These are phyloP conservation scores for Corythoichthys intestinalis DNA, from an alignment of 2,113 vertebrate genomes.

Conservation along the genomic window DNA sequence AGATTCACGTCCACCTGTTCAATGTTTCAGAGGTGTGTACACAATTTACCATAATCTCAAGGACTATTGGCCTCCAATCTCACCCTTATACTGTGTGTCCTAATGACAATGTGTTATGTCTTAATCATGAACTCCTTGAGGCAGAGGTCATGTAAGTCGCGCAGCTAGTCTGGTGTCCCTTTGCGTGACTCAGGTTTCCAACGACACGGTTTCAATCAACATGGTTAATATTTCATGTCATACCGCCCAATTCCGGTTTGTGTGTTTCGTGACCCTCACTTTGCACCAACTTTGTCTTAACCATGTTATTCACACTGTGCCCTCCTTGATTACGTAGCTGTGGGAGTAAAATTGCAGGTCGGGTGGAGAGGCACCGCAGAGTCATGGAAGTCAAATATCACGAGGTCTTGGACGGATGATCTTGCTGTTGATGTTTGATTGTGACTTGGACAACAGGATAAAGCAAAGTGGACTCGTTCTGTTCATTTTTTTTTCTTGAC, in stretches of 20 bases:
- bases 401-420: neutral
- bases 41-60: neutral
- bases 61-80: neutral
- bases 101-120: neutral
- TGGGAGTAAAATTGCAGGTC: constrained; percentile 47
- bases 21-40: too few relatives aligned
- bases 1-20: neutral
- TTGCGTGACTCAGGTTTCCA: constrained; percentile 51
- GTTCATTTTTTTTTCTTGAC: neutral
- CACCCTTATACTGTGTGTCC: neutral
- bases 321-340: constrained; percentile 51
- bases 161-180: constrained; percentile 29
- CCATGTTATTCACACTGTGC: constrained; percentile 2
- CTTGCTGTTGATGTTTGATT: neutral
- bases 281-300: constrained; percentile 51
- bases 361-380: constrained; percentile 8
- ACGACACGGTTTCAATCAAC: constrained; percentile 50
- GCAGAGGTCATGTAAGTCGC: constrained; percentile 22
- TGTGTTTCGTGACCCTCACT: constrained; percentile 53
- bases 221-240: constrained; percentile 70
- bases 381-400: neutral
- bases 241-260: constrained; percentile 59
- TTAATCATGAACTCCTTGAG: neutral
- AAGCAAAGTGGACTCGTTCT: constrained; percentile 1
- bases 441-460: constrained; percentile 20